These are phyloP conservation scores for Chiropotes sagulatus DNA, from an alignment of 2,797 vertebrate species.

Conservation along the genomic window DNA sequence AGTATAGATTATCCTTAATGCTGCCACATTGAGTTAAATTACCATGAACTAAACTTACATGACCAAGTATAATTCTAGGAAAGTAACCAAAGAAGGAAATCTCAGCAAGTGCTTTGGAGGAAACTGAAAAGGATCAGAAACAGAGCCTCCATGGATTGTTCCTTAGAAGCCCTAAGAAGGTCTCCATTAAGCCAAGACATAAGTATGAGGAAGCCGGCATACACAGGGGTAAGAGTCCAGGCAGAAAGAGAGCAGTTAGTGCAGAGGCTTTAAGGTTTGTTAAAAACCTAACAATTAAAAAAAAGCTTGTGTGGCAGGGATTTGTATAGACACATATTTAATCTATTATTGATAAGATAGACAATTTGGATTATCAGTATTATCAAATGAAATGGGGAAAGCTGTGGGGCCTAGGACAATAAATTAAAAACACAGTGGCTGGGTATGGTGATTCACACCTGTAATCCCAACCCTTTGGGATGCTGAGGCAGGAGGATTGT, in stretches of 20 bases:
- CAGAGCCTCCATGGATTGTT: neutral
- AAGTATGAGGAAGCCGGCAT: neutral
- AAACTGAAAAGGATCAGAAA: neutral
- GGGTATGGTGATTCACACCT: neutral
- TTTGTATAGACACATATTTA: neutral
- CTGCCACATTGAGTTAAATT: neutral
- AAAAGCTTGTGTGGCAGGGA: neutral
- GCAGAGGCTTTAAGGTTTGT: neutral
- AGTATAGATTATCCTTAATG: neutral
- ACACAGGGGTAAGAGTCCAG: neutral
- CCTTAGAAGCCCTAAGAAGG: neutral
- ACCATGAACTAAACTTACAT: neutral
- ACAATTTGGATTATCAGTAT: neutral
- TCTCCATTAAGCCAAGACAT: neutral
- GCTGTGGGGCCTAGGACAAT: neutral
- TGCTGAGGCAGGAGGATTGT: neutral
- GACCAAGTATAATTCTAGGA: neutral
- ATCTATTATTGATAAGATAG: neutral
- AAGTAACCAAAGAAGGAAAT: neutral
- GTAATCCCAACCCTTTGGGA: neutral
- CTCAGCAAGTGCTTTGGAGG: neutral
- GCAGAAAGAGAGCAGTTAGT: neutral
- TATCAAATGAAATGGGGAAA: neutral
- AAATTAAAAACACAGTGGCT: neutral
- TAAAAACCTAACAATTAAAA: neutral